These are phyloP conservation scores for Theretra japonica DNA, from an alignment of 2,888 invertebrate species.

Conservation along the genomic window DNA sequence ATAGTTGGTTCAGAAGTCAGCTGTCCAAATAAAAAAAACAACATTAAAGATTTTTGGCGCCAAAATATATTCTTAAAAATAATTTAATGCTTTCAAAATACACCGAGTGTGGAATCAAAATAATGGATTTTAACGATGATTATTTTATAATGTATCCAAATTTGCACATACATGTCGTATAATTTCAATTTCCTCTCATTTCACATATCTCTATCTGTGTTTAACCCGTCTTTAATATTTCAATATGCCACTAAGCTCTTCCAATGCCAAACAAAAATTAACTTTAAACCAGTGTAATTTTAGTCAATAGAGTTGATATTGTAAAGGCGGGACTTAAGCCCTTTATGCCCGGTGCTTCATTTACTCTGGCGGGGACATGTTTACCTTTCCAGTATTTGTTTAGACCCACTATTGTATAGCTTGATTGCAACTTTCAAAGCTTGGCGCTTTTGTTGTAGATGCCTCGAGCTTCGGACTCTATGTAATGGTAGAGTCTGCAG, in stretches of 20 bases:
- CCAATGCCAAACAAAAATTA: neutral
- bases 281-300: neutral
- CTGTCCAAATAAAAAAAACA: no score
- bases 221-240: no score
- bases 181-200: no score
- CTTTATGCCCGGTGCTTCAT: neutral
- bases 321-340: neutral
- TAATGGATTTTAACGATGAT: no score
- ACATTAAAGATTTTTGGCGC: no score
- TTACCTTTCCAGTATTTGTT: constrained; percentile 19
- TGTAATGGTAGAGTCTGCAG: neutral
- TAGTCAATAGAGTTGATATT: neutral
- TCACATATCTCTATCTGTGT: no score
- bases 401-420: constrained; percentile 26
- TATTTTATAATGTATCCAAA: no score
- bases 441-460: constrained; percentile 24
- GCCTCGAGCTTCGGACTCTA: constrained; percentile 6
- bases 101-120: no score
- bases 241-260: neutral
- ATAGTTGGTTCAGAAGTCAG: no score
- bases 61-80: no score
- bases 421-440: constrained; percentile 31
- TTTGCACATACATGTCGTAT: no score
- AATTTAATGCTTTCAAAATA: no score
- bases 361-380: neutral